Conservation (phyloP, 2,113 vertebrate species). For the Neomonachus schauinslandi region DNA sequence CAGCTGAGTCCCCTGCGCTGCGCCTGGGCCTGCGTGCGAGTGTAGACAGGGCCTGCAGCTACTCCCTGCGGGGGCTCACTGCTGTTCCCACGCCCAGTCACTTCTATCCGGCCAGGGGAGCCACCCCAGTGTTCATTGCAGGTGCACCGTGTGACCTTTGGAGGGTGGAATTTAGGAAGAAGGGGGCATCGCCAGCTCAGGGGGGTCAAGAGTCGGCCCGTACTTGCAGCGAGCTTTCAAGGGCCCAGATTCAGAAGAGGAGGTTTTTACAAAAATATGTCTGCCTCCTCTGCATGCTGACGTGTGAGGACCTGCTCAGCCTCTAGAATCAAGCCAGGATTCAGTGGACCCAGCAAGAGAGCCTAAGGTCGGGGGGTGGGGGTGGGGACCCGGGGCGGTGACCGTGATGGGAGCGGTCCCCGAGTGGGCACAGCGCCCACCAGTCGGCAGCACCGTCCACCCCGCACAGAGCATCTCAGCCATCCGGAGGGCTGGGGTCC, state of each 20-base stretch:
- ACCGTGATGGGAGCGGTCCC: background rate
- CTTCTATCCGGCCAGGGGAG: rapidly evolving
- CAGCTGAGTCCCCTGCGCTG: too few relatives aligned
- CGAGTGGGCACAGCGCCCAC: rapidly evolving
- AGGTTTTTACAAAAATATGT: background rate
- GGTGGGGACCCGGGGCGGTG: background rate
- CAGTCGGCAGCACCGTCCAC: too few relatives aligned
- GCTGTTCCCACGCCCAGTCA: rapidly evolving
- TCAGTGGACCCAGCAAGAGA: background rate
- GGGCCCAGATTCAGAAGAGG: background rate
- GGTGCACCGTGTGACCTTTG: background rate
- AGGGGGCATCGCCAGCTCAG: rapidly evolving
- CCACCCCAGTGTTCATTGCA: rapidly evolving
- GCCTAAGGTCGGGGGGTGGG: too few relatives aligned
- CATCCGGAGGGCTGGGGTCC: background rate
- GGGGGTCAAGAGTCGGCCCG: too few relatives aligned
- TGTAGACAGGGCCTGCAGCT: background rate
- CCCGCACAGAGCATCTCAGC: background rate
- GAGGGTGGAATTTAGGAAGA: background rate
- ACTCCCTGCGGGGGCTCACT: rapidly evolving
- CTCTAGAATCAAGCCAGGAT: background rate
- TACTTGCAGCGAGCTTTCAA: rapidly evolving
- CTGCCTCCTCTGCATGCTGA: background rate
- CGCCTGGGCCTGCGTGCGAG: too few relatives aligned
- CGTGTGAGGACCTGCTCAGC: too few relatives aligned